Base-by-base conservation (phyloP, 1,140 invertebrate genomes). In the Eubasilissa regina region DNA sequence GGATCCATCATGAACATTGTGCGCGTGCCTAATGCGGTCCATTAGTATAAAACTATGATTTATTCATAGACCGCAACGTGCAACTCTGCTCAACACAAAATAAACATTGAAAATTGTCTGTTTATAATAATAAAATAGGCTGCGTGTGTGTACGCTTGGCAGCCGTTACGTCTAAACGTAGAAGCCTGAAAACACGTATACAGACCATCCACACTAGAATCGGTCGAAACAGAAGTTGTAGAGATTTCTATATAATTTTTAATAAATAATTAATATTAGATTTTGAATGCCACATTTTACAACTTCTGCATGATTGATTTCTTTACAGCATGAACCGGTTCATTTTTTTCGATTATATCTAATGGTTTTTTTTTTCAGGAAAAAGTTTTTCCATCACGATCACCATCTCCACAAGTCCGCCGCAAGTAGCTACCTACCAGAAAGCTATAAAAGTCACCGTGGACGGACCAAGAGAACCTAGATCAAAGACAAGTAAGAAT, bases 361-460 rank as follows among this genome's bases (percentile, higher is more conserved):
- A n/a, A n/a, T n/a, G n/a, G 6, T 48, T 70, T 10, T 86, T 87
- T 89, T 85, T 92, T 92, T 3, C 91, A 99, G 98, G 98, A 25
- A 99, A 99, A 89, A 98, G 97, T 86, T 99, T 99, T 89, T 97
- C 95, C 51, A 91, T 99, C 81, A 98, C 97, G 68, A 99, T 99
- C 84, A 98, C 96, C 9, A 92, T 99, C 78, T 94, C 94, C 79
- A 97, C 96, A 43, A 93, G 92, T 81, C 97, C 98, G 74, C 96
- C 96, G 48, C 97, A 99, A 91, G 94, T 99, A 70, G 93, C 97
- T 21, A 97, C 97, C 17, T 98, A 99, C 89, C 94, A 92, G 84
- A 98, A 98, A 90, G 97, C 98, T 58, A 99, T 99, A 87, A 99
- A 99, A 92, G 97, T 99, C 53, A 99, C 98, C 44, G 98, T 99